These are phyloP conservation scores for Ammospiza maritima DNA, from an alignment of 2,797 vertebrate species.

Conservation along the genomic window DNA sequence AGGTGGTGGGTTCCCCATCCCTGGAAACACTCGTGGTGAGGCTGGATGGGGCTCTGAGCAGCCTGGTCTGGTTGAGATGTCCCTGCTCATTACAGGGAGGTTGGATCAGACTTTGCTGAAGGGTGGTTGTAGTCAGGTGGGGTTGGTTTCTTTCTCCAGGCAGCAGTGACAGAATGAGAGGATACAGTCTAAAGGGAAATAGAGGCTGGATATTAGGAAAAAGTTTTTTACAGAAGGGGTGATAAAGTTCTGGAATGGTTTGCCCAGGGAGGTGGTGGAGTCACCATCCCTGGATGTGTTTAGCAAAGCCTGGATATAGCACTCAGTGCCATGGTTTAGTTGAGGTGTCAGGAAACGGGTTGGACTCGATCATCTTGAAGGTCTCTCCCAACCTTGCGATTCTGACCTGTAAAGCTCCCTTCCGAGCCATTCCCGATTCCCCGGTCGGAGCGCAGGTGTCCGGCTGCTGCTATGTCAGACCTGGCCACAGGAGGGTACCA, in stretches of 20 bases:
- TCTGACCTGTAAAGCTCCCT: not conserved
- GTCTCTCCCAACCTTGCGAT: not conserved
- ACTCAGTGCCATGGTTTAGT: accelerated
- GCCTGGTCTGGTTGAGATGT: not conserved
- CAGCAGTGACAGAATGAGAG: not conserved
- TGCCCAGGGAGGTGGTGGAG: not conserved
- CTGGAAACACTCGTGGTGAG: not conserved
- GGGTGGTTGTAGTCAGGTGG: not conserved
- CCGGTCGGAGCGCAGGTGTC: not conserved
- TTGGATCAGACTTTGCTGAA: not conserved
- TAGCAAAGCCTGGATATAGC: not conserved
- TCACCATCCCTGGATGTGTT: not conserved
- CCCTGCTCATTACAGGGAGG: accelerated
- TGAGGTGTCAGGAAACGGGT: not conserved
- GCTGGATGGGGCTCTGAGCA: not conserved
- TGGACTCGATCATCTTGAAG: not conserved
- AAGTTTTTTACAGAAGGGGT: not conserved
- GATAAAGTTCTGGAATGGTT: not conserved
- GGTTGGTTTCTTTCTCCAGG: not conserved
- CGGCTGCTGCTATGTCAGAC: not conserved
- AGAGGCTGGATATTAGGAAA: not conserved
- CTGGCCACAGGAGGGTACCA: conserved; percentile 58
- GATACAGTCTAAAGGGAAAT: not conserved
- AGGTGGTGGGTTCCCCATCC: not conserved
- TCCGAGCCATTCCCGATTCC: accelerated